Evolutionary conservation across 2,888 invertebrate species (phyloP).

Genomic region (Parnassius apollo): DNA sequence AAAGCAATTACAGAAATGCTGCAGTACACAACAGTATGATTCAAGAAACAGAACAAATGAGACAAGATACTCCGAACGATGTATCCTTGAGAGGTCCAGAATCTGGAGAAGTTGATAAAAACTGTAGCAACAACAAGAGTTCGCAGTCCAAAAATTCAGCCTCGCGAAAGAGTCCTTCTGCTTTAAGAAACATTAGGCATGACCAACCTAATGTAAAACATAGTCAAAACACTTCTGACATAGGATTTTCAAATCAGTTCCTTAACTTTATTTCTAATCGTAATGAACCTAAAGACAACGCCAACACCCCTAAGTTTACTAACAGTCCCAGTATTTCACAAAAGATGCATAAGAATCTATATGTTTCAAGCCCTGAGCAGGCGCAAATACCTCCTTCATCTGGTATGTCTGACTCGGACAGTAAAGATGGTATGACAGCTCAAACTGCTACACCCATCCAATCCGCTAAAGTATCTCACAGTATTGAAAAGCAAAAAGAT

Average conservation of each 20-base stretch:
- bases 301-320: constrained; percentile 77
- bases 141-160: constrained; percentile 45
- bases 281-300: constrained; percentile 78
- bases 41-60: constrained; percentile 45
- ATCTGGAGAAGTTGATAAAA: constrained; percentile 42
- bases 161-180: constrained; percentile 61
- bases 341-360: constrained; percentile 78
- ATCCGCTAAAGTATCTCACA: constrained; percentile 65
- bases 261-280: constrained; percentile 74
- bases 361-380: constrained; percentile 76
- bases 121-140: constrained; percentile 43
- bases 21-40: constrained; percentile 43
- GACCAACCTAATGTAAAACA: constrained; percentile 68
- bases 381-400: constrained; percentile 77
- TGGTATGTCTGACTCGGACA: constrained; percentile 73
- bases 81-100: constrained; percentile 42
- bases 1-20: constrained; percentile 53
- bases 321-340: constrained; percentile 76
- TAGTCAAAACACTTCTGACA: constrained; percentile 66
- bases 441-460: constrained; percentile 69
- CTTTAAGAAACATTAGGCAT: constrained; percentile 68
- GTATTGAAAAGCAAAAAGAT: constrained; percentile 68
- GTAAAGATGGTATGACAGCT: constrained; percentile 74
- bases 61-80: constrained; percentile 45
- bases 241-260: constrained; percentile 75